phyloP scores from a whole-genome alignment of 2,113 vertebrate genomes.

The Pitta sordida region DNA sequence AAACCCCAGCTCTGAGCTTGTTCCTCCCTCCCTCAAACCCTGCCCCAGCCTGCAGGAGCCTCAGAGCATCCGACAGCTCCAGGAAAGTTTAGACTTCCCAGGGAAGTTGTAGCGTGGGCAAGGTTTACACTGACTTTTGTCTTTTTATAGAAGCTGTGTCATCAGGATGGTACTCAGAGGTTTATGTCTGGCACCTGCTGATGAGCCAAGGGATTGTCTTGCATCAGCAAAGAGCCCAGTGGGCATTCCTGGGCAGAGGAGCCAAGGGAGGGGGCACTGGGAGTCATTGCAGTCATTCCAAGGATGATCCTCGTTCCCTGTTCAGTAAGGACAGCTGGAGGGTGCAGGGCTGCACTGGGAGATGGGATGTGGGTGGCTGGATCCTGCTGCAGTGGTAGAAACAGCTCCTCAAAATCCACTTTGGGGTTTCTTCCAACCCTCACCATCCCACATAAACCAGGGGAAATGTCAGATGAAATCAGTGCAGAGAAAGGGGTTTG shows the following conservation, averaged over 20 bases:
- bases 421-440: neutral
- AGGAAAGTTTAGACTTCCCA: neutral
- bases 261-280: fast-evolving
- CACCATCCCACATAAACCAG: neutral
- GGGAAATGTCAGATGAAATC: neutral
- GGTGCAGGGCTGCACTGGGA: neutral
- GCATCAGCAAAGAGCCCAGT: neutral
- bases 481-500: neutral
- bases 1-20: neutral
- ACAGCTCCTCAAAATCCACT: neutral
- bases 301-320: neutral
- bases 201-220: neutral
- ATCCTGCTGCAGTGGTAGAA: neutral
- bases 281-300: fast-evolving
- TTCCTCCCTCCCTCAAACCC: neutral
- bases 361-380: neutral
- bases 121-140: neutral
- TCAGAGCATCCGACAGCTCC: neutral
- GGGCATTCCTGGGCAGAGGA: neutral
- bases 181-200: neutral
- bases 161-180: neutral
- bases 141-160: slow-evolving; percentile 31
- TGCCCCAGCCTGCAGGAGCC: neutral
- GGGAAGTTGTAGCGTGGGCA: neutral
- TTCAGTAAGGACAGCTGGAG: neutral